Evolutionary conservation across 2,113 vertebrate species (phyloP).

Genomic region (Podiceps cristatus): DNA sequence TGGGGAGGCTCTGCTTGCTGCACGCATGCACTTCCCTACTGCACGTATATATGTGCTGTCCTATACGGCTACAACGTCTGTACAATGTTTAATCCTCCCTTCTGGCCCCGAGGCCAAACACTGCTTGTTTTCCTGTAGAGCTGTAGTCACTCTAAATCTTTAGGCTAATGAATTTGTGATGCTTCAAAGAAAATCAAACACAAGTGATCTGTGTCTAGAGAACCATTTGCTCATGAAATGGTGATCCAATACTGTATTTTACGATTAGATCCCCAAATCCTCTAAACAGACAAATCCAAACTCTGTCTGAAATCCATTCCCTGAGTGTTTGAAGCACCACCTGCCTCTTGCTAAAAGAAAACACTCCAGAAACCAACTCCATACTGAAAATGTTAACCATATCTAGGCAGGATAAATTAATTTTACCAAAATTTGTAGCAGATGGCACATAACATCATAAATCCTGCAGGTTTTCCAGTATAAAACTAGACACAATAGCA

Average conservation of each 20-base stretch:
- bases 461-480: neutral
- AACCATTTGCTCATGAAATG: neutral
- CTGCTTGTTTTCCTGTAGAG: neutral
- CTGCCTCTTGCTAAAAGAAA: neutral
- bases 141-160: neutral
- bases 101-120: neutral
- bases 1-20: neutral
- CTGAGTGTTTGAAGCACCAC: neutral
- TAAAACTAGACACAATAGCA: neutral
- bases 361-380: neutral
- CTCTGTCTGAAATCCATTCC: neutral
- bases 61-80: accelerated
- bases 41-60: accelerated
- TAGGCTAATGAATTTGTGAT: neutral
- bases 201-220: neutral
- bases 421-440: neutral
- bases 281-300: neutral
- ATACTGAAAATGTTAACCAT: neutral
- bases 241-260: neutral
- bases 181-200: neutral
- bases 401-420: neutral
- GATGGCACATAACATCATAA: neutral
- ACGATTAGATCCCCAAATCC: neutral
- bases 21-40: accelerated
- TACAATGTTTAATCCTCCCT: neutral